Evolutionary conservation across 2,797 vertebrate species (phyloP).

Genomic region (Enteromius treurensis): DNA sequence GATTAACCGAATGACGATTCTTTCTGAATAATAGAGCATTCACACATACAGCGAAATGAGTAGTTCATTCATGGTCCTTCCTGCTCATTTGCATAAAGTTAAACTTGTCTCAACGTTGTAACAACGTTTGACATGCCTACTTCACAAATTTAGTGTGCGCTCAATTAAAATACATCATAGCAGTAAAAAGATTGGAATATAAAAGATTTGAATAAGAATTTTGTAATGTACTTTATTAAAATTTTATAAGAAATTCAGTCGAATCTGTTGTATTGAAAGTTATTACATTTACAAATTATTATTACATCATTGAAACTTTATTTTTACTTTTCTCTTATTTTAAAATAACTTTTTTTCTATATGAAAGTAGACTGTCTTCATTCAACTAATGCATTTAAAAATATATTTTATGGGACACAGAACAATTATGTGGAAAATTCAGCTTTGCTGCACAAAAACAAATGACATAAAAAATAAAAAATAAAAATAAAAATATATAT

Average conservation of each 20-base stretch:
- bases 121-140: neutral
- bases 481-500: neutral
- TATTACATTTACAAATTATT: neutral
- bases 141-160: neutral
- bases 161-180: neutral
- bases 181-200: neutral
- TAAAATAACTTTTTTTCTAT: neutral
- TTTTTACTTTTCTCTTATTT: neutral
- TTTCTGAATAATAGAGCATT: constrained; percentile 18
- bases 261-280: neutral
- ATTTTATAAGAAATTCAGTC: neutral
- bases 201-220: neutral
- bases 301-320: no score
- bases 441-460: neutral
- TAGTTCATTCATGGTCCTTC: neutral
- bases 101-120: neutral
- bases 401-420: neutral
- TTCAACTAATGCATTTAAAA: neutral
- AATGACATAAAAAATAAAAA: neutral
- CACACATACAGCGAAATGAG: neutral
- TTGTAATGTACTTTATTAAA: neutral
- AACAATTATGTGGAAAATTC: neutral
- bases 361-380: neutral
- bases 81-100: constrained; percentile 3
- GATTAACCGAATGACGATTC: constrained; percentile 24